Base-by-base conservation (phyloP, 2,113 vertebrate genomes). In the Collichthys lucidus region DNA sequence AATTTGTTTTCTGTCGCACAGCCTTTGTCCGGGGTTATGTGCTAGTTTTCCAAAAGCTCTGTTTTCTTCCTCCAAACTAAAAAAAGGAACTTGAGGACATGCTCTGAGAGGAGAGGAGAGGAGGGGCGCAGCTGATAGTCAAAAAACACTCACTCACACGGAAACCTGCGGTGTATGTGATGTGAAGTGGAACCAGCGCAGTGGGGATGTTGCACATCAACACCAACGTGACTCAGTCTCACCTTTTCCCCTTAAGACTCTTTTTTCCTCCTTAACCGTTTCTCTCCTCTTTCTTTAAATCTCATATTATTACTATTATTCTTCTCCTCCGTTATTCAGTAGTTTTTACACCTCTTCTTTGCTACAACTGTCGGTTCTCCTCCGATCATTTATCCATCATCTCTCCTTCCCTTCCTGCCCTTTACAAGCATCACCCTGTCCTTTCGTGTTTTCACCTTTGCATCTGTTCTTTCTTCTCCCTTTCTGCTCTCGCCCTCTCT, bases 191-290 rank as follows among this genome's bases (percentile, higher is more conserved):
- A 83, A 75, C 31, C 56, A 76, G 66, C 74, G 26, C 82, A 67
- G 57, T 57, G 68, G 78, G 60, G 20, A 72, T 84, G 84, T 82
- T 6, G 11, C 42, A 50, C 75, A 64, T 64, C 55, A 84, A 66
- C 66, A 80, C 55, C 14, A 63, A 82, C 74, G 79, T 74, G 62
- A 71, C 67, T 79, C 84, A 68, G 26, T 26, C 52, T 85, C 46
- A 63, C 77, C 79, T 64, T 47, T 82, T 68, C 6, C 66, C 55
- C 52, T 80, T 3, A 16, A 67, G 31, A 66, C 42, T 55, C 35
- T 63, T 17, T 63, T 60, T 31, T 50, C 22, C 4, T 56, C 4
- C 4, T 35, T 17, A 70, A 50, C 40, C 78, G 22, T 70, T 77
- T 47, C 35, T 47, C 55, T 49, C 22, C 66, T 42, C 71, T 1